Percentiles rank a stretch among this genome's conserved stretches.
Conservation (phyloP, 2,113 vertebrate species). For the Vireo altiloquus region DNA sequence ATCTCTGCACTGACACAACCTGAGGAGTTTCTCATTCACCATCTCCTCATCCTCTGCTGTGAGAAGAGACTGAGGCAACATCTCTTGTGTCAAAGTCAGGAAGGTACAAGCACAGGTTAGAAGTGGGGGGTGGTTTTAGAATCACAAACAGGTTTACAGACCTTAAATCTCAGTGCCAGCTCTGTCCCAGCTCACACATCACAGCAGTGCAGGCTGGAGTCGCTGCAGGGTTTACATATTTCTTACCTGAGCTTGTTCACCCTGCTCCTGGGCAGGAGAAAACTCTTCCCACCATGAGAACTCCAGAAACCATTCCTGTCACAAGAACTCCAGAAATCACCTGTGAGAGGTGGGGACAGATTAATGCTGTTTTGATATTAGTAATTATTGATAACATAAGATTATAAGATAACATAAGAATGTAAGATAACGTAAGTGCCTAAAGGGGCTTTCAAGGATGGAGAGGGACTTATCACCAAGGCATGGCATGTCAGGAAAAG, state of each 20-base stretch:
- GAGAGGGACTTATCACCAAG: not conserved
- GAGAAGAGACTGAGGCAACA: not conserved
- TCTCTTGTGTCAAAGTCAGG: not conserved
- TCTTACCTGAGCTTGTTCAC: not conserved
- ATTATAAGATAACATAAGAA: no score
- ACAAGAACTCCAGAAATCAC: not conserved
- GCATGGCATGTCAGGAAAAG: not conserved
- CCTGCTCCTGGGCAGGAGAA: not conserved
- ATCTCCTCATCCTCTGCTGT: not conserved
- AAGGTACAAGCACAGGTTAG: rapidly evolving
- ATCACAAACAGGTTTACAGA: not conserved
- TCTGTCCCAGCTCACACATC: not conserved
- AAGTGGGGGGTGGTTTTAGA: not conserved
- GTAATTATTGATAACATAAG: not conserved
- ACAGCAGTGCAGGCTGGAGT: rapidly evolving
- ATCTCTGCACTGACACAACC: not conserved
- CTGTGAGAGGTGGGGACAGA: not conserved
- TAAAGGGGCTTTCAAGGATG: not conserved
- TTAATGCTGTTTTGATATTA: no score
- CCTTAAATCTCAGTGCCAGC: not conserved
- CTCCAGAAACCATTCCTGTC: not conserved
- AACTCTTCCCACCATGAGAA: not conserved
- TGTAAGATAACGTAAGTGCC: no score
- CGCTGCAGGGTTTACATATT: not conserved
- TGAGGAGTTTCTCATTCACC: not conserved